These are phyloP conservation scores for Megathymus violae DNA, from an alignment of 1,140 invertebrate species.

Conservation along the genomic window DNA sequence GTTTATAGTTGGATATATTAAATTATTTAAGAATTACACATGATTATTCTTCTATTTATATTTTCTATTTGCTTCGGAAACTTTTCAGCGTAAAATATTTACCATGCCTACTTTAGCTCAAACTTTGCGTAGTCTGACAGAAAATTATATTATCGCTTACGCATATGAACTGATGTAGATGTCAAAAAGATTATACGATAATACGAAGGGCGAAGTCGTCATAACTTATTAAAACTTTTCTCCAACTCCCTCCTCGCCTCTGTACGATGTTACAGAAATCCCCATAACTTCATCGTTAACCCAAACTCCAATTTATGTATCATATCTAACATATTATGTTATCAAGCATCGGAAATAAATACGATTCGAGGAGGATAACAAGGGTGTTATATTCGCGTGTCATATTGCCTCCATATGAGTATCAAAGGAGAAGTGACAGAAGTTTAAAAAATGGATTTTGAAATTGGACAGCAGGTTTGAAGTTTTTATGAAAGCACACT, in stretches of 20 bases:
- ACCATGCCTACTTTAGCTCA: background rate
- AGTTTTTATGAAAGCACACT: too few species aligned
- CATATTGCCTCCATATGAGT: conserved; percentile 29
- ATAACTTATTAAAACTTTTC: conserved; percentile 78
- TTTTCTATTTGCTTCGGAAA: background rate
- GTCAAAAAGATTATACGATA: conserved; percentile 18
- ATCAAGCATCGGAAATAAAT: conserved; percentile 46
- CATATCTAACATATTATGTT: conserved; percentile 55
- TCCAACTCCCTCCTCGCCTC: conserved; percentile 66
- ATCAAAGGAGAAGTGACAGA: conserved; percentile 30
- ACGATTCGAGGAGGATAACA: conserved; percentile 47
- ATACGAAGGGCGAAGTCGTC: conserved; percentile 40
- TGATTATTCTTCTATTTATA: too few species aligned
- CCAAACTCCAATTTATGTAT: conserved; percentile 50
- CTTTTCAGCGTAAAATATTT: background rate
- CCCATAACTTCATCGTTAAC: conserved; percentile 63
- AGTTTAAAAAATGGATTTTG: conserved; percentile 21
- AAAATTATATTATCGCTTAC: background rate
- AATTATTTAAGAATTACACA: too few species aligned
- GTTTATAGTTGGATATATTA: too few species aligned
- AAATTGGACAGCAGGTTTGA: conserved; percentile 40
- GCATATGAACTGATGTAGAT: background rate
- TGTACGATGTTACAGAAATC: conserved; percentile 57
- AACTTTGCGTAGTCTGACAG: background rate
- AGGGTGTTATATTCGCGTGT: conserved; percentile 35